Conservation (phyloP, 2,113 vertebrate species). For the Vidua macroura region DNA sequence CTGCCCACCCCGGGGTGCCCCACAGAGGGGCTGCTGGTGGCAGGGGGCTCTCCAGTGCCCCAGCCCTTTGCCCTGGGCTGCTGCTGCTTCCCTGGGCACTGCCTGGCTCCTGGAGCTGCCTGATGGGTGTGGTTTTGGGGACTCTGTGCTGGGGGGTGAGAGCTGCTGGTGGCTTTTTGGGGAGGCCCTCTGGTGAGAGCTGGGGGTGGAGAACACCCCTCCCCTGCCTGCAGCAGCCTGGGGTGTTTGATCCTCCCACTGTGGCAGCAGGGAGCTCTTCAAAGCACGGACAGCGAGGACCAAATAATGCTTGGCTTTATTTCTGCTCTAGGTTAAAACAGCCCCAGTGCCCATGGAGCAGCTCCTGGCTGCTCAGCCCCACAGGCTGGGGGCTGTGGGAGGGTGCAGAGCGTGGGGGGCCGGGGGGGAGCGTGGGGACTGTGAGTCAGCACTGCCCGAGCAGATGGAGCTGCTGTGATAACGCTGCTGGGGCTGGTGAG, state of each 20-base stretch:
- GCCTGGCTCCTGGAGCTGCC: not conserved
- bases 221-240: not conserved
- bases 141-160: not conserved
- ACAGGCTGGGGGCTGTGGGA: not conserved
- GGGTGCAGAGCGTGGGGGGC: not conserved
- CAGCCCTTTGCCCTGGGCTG: not conserved
- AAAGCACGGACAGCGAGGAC: not conserved
- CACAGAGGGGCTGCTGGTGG: not conserved
- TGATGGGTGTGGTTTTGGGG: not conserved
- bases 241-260: not conserved
- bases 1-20: not conserved
- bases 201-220: not conserved
- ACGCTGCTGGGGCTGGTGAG: fast-evolving
- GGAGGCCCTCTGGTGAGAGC: not conserved
- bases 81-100: not conserved
- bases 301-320: not conserved
- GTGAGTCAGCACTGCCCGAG: not conserved
- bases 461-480: not conserved
- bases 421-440: not conserved
- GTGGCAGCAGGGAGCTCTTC: not conserved
- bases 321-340: fast-evolving
- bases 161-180: not conserved
- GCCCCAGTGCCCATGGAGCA: fast-evolving
- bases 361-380: not conserved
- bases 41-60: not conserved